phyloP scores from a whole-genome alignment of 2,113 vertebrate species.

The Machaerirhynchus nigripectus region DNA sequence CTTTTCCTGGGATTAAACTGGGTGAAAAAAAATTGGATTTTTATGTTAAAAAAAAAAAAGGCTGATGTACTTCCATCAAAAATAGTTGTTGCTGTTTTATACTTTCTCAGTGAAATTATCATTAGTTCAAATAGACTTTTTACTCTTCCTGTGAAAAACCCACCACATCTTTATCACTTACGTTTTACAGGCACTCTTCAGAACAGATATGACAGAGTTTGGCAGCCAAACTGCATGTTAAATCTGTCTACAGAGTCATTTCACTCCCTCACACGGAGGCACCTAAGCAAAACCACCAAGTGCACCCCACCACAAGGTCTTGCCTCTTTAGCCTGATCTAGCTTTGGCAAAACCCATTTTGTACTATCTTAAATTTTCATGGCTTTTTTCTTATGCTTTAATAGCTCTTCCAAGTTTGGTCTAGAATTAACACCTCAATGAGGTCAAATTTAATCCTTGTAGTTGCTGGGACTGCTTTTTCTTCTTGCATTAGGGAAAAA shows the following conservation, averaged over 20 bases:
- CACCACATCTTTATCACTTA: background rate
- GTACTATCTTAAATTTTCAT: background rate
- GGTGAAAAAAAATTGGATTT: background rate
- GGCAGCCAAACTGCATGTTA: background rate
- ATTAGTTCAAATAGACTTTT: background rate
- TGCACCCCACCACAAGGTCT: fast-evolving
- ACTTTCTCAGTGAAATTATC: background rate
- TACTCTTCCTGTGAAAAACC: background rate
- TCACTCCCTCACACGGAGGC: background rate
- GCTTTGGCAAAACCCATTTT: background rate
- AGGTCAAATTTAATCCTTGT: background rate
- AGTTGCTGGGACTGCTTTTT: background rate
- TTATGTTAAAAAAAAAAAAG: background rate
- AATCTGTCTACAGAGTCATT: background rate
- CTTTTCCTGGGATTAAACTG: background rate
- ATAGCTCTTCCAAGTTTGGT: background rate
- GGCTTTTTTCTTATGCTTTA: background rate
- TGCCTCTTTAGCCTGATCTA: background rate
- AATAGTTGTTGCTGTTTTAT: background rate
- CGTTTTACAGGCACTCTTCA: background rate
- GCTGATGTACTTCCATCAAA: background rate
- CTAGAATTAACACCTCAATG: background rate
- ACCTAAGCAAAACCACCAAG: background rate
- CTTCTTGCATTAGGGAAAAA: background rate
- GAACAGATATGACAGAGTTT: background rate